A percentile compares a stretch with the other conserved stretches of the same genome.
Conservation (phyloP, 2,888 invertebrate species). For the Ceraclea dissimilis region DNA sequence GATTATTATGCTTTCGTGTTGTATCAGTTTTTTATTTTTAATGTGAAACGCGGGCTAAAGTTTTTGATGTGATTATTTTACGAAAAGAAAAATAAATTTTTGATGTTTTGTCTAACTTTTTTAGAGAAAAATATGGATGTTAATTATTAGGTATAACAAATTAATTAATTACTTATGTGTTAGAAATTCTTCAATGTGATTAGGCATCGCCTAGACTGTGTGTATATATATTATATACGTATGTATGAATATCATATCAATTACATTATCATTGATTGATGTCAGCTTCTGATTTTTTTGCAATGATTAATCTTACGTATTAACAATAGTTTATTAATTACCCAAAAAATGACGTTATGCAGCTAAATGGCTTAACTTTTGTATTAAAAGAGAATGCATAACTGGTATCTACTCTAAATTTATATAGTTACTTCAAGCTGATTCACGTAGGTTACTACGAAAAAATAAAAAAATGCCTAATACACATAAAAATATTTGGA, state of each 20-base stretch:
- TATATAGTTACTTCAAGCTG: too few relatives aligned
- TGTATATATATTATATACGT: slow-evolving; percentile 5
- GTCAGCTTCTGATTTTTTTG: background rate
- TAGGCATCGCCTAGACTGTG: slow-evolving; percentile 16
- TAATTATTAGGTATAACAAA: background rate
- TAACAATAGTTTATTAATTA: background rate
- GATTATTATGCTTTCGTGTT: slow-evolving; percentile 8
- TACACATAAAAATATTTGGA: too few relatives aligned
- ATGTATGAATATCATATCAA: background rate
- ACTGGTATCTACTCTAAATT: too few relatives aligned
- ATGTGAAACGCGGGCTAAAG: background rate
- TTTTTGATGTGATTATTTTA: slow-evolving; percentile 24
- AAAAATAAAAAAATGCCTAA: too few relatives aligned
- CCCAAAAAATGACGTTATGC: too few relatives aligned
- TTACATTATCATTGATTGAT: background rate
- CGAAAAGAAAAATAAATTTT: slow-evolving; percentile 18
- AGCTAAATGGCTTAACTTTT: too few relatives aligned
- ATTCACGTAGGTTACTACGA: too few relatives aligned
- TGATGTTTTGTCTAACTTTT: slow-evolving; percentile 22
- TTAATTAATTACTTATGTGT: background rate
- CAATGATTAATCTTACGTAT: background rate
- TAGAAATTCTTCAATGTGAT: slow-evolving; percentile 15
- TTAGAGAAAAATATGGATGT: slow-evolving; percentile 8
- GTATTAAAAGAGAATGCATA: too few relatives aligned
- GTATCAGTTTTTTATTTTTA: background rate